Base-by-base conservation (phyloP, 2,113 vertebrate species). In the Lophura nycthemera region DNA sequence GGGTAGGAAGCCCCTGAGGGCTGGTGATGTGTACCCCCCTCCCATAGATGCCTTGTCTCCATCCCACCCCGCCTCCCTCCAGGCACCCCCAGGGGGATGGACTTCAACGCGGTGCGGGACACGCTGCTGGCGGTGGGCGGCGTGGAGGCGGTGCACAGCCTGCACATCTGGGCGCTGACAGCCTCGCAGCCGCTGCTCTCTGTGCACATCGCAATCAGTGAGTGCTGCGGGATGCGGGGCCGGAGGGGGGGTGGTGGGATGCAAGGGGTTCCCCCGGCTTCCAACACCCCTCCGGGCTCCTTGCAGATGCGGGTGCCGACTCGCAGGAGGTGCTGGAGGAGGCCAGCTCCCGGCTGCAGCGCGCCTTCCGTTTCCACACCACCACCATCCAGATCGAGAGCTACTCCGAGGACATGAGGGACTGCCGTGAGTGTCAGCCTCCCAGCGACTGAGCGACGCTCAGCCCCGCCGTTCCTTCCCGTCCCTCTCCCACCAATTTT, bases 141-240 rank as follows among this genome's bases (percentile, higher is more conserved):
- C 4, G 98, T 99, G 47, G 94, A 96, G 70, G 97, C 97, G 1
- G 97, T 98, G 57, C 98, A 99, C 97, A 98, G 98, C 92, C 98
- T 99, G 42, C 98, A 98, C 89, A 97, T 98, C 92, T 99, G 99
- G 99, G 98, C 98, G 0, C 98, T 99, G 84, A 99, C 98, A 0
- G 95, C 97, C 6, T 97, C 96, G 2, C 98, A 98, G 73, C 97
- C 98, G 0, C 91, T 99, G 88, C 97, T 99, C 7, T 98, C 98
- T 0, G 99, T 98, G 27, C 99, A 99, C 94, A 96, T 98, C 3
- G 97, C 97, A 83, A 96, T 98, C 88, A 98, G 98, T 98, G 95
- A 96, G 97, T 93, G 52, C 19, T 0, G 1, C 24, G 54, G 29
- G 29, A 19, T 18, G 54, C 6, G 18, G 18, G 56, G 18, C 18